These are phyloP conservation scores for Agapornis roseicollis DNA, from an alignment of 2,113 vertebrate genomes.

Conservation along the genomic window DNA sequence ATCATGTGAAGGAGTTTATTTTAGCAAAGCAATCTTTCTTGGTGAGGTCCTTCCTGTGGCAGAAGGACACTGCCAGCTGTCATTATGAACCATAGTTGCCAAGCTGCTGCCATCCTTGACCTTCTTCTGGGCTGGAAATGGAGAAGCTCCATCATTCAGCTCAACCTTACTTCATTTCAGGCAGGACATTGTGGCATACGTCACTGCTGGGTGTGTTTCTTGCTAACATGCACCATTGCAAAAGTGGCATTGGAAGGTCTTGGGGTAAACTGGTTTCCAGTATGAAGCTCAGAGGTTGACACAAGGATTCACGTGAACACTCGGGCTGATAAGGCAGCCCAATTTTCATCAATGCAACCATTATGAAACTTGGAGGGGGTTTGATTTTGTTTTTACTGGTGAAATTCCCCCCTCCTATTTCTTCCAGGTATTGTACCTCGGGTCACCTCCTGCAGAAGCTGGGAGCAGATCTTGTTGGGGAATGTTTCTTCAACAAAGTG, in stretches of 20 bases:
- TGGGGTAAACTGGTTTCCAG: neutral
- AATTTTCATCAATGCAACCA: neutral
- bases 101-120: neutral
- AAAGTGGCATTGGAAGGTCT: neutral
- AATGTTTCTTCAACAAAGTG: neutral
- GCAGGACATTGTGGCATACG: neutral
- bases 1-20: too few species aligned
- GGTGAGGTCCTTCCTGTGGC: neutral
- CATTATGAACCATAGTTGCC: neutral
- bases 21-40: neutral
- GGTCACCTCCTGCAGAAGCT: neutral
- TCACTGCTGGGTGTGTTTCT: neutral
- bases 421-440: neutral
- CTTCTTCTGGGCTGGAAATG: neutral
- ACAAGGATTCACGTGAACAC: accelerated
- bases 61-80: neutral
- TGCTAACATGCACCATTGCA: neutral
- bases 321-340: neutral
- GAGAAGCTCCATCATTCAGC: neutral
- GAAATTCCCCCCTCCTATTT: neutral
- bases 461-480: neutral
- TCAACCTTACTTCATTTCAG: neutral
- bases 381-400: neutral
- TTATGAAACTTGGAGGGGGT: neutral
- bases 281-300: neutral